Evolutionary conservation across 1,140 invertebrate genomes (phyloP), one percentile per base, ranked within the genome.

Genomic region (Lasioglossum albipes): DNA sequence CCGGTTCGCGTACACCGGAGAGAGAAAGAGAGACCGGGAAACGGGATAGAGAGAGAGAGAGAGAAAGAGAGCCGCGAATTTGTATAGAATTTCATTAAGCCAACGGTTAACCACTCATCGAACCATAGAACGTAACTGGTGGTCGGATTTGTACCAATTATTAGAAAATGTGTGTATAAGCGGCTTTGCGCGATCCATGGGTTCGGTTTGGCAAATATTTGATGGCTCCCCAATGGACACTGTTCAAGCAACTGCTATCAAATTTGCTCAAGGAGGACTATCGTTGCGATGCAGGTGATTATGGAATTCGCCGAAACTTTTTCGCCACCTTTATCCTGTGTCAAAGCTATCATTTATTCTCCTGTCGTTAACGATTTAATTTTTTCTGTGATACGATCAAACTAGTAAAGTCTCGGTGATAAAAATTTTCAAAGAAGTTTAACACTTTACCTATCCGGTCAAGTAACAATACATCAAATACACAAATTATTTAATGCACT

Each of bases 1-100:
- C 71, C 82, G 83, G 81, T 84, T 66, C 79, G 82, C 69, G 73
- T 86, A 77, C 70, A 75, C 75, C 76, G 76, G 72, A 75, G 76
- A 67, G 73, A 62, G 62, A 76, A 64, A 77, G 79, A 74, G 73
- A 49, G 75, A 54, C 52, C 52, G 52, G 13, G 13, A 54, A 54
- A 7, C 3, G 76, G 65, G 77, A 73, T 70, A 76, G 75, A 78
- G 74, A 74, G 73, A 62, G 73, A 62, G 62, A 79, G 68, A 76
- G 79, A 74, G 70, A 57, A 72, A 80, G 79, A 79, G 75, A 61
- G 54, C 72, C 70, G 73, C 69, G 78, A 67, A 78, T 66, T 85
- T 84, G 85, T 86, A 87, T 87, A 78, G 86, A 87, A 87, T 87
- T 87, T 87, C 86, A 87, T 87, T 86, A 87, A 87, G 85, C 85